These are phyloP conservation scores for Melanostigma gelatinosum DNA, from an alignment of 2,113 vertebrate species.

Conservation along the genomic window DNA sequence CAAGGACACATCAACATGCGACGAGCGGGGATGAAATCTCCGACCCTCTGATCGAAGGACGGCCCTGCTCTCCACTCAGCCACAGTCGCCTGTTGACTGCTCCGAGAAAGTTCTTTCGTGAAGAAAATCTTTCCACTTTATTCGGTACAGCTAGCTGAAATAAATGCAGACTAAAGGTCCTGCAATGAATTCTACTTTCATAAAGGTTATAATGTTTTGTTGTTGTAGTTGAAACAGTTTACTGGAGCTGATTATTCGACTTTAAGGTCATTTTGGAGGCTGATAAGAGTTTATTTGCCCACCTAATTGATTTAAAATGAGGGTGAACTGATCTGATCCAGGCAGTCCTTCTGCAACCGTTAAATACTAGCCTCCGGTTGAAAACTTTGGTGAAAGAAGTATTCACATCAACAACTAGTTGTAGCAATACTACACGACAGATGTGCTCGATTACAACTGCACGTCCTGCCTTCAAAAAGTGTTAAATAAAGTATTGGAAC, in stretches of 20 bases:
- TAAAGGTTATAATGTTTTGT: neutral
- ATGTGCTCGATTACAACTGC: neutral
- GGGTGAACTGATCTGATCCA: neutral
- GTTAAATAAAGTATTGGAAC: neutral
- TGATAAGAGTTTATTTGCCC: neutral
- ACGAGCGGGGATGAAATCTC: too few species aligned
- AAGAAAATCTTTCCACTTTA: neutral
- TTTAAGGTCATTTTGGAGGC: neutral
- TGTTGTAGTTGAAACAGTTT: neutral
- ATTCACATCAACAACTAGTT: neutral
- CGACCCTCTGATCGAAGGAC: too few species aligned
- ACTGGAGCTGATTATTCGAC: neutral
- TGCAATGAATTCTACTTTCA: neutral
- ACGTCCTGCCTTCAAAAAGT: neutral
- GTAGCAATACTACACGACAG: neutral
- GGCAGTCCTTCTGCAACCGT: neutral
- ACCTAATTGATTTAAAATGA: neutral
- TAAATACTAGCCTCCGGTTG: neutral
- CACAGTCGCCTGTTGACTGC: neutral
- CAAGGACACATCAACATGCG: too few species aligned
- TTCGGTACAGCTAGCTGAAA: neutral
- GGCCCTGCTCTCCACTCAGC: too few species aligned
- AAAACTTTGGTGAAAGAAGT: neutral
- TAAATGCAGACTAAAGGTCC: neutral
- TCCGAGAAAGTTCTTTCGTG: neutral